Evolutionary conservation across 2,113 vertebrate species (phyloP), one percentile per base, ranked within the genome.

Genomic region (Cynoglossus semilaevis): DNA sequence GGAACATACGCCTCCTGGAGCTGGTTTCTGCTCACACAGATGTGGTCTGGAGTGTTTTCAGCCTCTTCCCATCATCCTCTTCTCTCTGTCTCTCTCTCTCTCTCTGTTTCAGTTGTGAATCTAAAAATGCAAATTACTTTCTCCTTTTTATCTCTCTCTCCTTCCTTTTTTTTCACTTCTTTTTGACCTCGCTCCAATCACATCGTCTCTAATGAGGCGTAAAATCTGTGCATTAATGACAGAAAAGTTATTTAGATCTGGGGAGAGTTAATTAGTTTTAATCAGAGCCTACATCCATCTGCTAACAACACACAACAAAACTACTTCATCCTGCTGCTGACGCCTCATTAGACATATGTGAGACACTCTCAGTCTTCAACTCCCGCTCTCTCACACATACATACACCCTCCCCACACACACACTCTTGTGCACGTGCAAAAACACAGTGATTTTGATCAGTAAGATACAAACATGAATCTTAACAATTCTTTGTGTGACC

Each of bases 211-310:
- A 38, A 38, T 9, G 37, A 10, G 9, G 37, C 12, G 37, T 38
- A 38, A 38, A 38, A 38, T 38, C 37, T 9, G 37, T 38, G 8
- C 37, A 38, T 38, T 12, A 38, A 12, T 38, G 37, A 38, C 37
- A 38, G 37, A 38, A 9, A 38, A 38, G 8, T 9, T 38, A 38
- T 10, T 10, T 38, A 92, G 92, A 93, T 91, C 90, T 91, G 90
- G 87, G 85, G 88, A 81, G 80, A 93, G 91, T 90, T 95, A 95
- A 97, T 96, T 94, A 92, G 90, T 93, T 93, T 90, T 95, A 95
- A 96, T 97, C 92, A 92, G 75, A 87, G 90, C 88, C 92, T 94
- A 80, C 90, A 93, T 96, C 92, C 89, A 89, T 96, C 94, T 96
- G 94, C 80, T 94, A 92, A 92, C 88, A 81, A 85, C 83, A 79